Percentiles rank a stretch among this genome's conserved stretches.
phyloP scores from a whole-genome alignment of 2,113 vertebrate species.

The Sturnira hondurensis region DNA sequence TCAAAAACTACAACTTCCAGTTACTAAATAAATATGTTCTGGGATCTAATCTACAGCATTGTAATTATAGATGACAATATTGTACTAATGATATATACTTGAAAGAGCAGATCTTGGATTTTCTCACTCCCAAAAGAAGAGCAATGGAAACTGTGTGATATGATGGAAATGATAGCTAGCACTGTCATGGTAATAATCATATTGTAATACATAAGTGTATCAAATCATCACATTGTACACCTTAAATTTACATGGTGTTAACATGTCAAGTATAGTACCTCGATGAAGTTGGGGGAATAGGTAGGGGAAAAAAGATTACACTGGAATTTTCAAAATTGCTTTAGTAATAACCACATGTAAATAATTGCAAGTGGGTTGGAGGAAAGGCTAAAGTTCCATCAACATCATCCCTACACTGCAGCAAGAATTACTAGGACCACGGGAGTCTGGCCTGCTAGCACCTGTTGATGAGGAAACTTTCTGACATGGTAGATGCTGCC shows the following conservation, averaged over 20 bases:
- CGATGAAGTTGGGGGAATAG: not conserved
- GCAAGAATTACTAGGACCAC: not conserved
- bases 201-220: not conserved
- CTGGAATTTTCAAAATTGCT: not conserved
- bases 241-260: not conserved
- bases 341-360: not conserved
- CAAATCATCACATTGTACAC: not conserved
- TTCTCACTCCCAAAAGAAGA: not conserved
- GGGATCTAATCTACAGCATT: not conserved
- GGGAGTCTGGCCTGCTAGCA: not conserved
- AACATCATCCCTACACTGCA: not conserved
- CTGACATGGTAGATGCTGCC: no score
- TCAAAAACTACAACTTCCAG: not conserved
- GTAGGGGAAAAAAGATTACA: not conserved
- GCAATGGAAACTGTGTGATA: not conserved
- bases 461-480: not conserved
- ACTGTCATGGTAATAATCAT: not conserved
- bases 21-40: not conserved
- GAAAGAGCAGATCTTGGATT: not conserved
- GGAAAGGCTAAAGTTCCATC: not conserved
- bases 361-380: not conserved
- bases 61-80: not conserved
- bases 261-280: not conserved
- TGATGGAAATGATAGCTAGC: not conserved
- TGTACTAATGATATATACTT: not conserved